Conservation (phyloP, 2,113 vertebrate species). For the Ibidorhyncha struthersii region DNA sequence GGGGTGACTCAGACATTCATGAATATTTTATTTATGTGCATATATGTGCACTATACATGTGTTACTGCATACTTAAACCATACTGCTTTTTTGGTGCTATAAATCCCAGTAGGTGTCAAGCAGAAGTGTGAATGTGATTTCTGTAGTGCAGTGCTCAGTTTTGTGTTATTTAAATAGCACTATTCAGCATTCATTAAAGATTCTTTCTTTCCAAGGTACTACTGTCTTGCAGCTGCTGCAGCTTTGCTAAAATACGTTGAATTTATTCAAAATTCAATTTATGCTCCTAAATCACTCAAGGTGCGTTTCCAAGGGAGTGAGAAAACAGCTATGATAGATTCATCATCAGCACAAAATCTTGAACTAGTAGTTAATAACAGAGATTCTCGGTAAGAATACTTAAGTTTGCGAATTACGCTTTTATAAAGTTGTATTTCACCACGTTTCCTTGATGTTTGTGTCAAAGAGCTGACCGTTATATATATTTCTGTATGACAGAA, state of each 20-base stretch:
- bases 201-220: conserved; percentile 83
- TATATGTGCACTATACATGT: not conserved
- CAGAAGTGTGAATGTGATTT: not conserved
- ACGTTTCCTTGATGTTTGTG: not conserved
- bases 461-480: not conserved
- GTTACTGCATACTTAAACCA: not conserved
- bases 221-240: conserved; percentile 92
- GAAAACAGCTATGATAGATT: conserved; percentile 95
- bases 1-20: not conserved
- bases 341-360: conserved; percentile 89
- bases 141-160: not conserved
- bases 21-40: not conserved
- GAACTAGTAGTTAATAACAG: conserved; percentile 93
- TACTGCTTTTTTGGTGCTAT: not conserved
- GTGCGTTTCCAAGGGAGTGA: conserved; percentile 93
- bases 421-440: not conserved
- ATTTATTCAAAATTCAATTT: conserved; percentile 92
- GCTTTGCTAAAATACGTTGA: conserved; percentile 95
- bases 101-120: not conserved
- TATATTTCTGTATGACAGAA: not conserved
- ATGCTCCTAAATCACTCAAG: conserved; percentile 93
- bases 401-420: not conserved
- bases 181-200: not conserved
- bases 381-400: conserved; percentile 84
- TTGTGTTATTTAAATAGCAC: not conserved